Percentiles rank a stretch among this genome's conserved stretches.
Conservation (phyloP, 23 tunicate genomes). For the Ascidia mentula region DNA sequence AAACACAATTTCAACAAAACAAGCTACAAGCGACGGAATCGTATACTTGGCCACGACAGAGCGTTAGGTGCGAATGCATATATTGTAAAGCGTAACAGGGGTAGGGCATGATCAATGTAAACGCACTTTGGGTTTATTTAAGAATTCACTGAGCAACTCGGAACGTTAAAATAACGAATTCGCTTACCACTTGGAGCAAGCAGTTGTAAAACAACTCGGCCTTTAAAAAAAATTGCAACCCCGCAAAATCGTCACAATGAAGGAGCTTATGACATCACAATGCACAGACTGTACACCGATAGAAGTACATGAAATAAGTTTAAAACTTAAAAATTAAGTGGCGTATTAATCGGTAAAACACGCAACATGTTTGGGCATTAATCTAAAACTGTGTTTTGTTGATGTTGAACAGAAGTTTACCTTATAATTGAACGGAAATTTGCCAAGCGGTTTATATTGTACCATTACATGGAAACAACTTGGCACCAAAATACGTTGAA, state of each 20-base stretch:
- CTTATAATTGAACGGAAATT: too few species aligned
- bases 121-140: background rate
- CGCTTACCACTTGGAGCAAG: background rate
- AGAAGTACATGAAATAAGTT: background rate
- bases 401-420: too few species aligned
- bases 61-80: constrained; percentile 3
- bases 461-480: constrained; percentile 3
- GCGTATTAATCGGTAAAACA: background rate
- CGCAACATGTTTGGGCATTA: background rate
- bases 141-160: background rate
- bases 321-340: background rate
- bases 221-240: background rate
- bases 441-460: background rate
- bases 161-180: background rate
- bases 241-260: background rate
- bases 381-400: too few species aligned
- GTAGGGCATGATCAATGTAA: background rate
- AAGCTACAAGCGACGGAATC: constrained; percentile 6
- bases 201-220: background rate
- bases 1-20: background rate
- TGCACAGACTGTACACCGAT: background rate
- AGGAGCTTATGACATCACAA: constrained; percentile 1
- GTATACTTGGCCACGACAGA: background rate
- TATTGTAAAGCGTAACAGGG: background rate
- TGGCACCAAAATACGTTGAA: background rate